phyloP scores from a whole-genome alignment of 1,140 invertebrate genomes.

The Spodoptera frugiperda region DNA sequence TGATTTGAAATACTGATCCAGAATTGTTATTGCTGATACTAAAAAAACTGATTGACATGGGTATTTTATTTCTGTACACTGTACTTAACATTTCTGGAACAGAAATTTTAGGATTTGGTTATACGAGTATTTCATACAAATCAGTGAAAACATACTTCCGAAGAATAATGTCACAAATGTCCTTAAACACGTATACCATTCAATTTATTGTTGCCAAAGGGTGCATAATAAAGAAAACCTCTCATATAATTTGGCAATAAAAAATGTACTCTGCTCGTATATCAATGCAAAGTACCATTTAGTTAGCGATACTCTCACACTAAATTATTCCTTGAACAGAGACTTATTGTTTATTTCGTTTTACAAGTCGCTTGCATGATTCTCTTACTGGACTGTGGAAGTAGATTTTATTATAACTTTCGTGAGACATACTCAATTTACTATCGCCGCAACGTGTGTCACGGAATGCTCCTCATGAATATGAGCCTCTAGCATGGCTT shows the following conservation, averaged over 20 bases:
- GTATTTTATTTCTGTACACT: too few species aligned
- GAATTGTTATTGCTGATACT: not conserved
- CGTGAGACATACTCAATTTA: too few species aligned
- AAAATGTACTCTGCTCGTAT: conserved; percentile 33
- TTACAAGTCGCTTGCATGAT: not conserved
- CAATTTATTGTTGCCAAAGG: conserved; percentile 9
- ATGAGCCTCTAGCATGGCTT: too few species aligned
- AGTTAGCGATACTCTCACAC: conserved; percentile 10
- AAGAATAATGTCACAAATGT: too few species aligned
- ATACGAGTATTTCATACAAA: too few species aligned
- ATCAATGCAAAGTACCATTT: conserved; percentile 43
- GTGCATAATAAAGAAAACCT: conserved; percentile 25
- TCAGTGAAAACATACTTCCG: too few species aligned
- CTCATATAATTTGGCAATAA: conserved; percentile 38
- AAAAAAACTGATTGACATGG: too few species aligned
- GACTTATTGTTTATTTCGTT: conserved; percentile 7
- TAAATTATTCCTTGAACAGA: conserved; percentile 12
- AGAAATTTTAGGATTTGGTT: too few species aligned
- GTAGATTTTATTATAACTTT: too few species aligned
- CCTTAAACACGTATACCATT: not conserved
- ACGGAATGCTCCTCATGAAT: too few species aligned
- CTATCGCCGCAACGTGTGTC: too few species aligned
- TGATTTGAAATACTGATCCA: not conserved
- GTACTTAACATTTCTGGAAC: too few species aligned
- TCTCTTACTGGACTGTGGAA: not conserved